Percentiles rank a stretch among this genome's conserved stretches.
phyloP scores from a whole-genome alignment of 2,113 vertebrate genomes.

The Aldabrachelys gigantea region DNA sequence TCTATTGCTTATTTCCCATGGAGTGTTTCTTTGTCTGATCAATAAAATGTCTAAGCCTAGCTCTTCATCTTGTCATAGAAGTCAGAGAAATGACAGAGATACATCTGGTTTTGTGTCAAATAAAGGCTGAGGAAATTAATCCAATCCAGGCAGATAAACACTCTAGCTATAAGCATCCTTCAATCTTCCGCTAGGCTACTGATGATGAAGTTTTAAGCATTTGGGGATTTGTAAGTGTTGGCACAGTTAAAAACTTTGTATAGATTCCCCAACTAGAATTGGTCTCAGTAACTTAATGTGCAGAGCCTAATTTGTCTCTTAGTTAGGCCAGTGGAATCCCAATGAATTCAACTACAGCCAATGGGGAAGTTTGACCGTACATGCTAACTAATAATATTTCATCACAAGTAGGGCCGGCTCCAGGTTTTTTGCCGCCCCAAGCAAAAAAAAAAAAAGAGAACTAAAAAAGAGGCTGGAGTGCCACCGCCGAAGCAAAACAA shows the following conservation, averaged over 20 bases:
- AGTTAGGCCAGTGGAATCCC: neutral
- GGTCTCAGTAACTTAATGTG: neutral
- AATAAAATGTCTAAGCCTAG: slow-evolving; percentile 72
- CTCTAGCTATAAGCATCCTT: slow-evolving; percentile 51
- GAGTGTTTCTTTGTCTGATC: slow-evolving; percentile 74
- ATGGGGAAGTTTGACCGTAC: neutral
- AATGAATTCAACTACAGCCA: neutral
- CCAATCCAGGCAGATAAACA: slow-evolving; percentile 67
- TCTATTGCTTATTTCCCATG: slow-evolving; percentile 70
- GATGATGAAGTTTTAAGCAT: slow-evolving; percentile 58
- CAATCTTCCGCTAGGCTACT: slow-evolving; percentile 6
- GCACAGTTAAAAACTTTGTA: neutral
- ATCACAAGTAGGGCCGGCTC: neutral
- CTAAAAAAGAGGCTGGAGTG: no score
- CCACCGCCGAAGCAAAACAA: no score
- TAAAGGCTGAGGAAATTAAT: slow-evolving; percentile 73
- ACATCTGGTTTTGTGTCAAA: slow-evolving; percentile 77
- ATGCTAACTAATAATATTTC: neutral
- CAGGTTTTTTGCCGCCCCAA: no score
- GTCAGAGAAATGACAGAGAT: slow-evolving; percentile 73
- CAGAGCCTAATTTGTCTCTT: neutral
- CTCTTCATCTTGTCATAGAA: slow-evolving; percentile 78
- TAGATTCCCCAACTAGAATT: neutral
- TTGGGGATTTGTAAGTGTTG: slow-evolving; percentile 20
- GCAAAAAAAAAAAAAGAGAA: no score